Percentiles rank a stretch among this genome's conserved stretches.
phyloP scores from a whole-genome alignment of 2,888 invertebrate species.

The Mellilla xanthometata region DNA sequence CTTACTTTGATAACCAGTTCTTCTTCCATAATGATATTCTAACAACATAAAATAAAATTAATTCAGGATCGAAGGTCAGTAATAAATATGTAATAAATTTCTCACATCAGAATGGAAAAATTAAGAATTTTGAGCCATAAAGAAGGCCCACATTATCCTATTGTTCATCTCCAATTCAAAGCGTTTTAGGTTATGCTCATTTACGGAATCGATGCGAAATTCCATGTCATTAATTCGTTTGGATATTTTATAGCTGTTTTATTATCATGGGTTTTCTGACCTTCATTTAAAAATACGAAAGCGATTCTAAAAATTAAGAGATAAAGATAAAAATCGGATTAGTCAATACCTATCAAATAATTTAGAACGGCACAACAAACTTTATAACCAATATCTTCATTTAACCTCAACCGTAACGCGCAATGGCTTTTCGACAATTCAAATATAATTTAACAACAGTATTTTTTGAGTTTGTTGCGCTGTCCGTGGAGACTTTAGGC shows the following conservation, averaged over 20 bases:
- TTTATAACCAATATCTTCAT: too few species aligned
- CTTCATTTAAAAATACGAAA: constrained; percentile 2
- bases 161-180: constrained; percentile 10
- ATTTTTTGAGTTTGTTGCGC: too few species aligned
- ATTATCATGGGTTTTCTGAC: constrained; percentile 8
- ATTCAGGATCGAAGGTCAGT: constrained; percentile 1
- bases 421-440: too few species aligned
- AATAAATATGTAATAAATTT: constrained; percentile 7
- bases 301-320: not conserved
- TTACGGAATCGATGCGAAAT: constrained; percentile 7
- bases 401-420: too few species aligned
- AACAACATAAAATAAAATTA: too few species aligned
- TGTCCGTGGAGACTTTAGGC: too few species aligned
- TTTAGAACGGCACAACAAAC: too few species aligned
- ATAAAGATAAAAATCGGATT: not conserved
- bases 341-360: too few species aligned
- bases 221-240: constrained; percentile 11
- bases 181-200: constrained; percentile 3
- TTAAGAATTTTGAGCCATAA: constrained; percentile 3
- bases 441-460: too few species aligned
- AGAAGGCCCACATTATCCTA: not conserved
- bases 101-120: constrained; percentile 1
- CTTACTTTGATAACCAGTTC: too few species aligned
- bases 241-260: constrained; percentile 8
- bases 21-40: too few species aligned